Base-by-base conservation (phyloP, 1,140 invertebrate species). In the Chironomus tepperi region DNA sequence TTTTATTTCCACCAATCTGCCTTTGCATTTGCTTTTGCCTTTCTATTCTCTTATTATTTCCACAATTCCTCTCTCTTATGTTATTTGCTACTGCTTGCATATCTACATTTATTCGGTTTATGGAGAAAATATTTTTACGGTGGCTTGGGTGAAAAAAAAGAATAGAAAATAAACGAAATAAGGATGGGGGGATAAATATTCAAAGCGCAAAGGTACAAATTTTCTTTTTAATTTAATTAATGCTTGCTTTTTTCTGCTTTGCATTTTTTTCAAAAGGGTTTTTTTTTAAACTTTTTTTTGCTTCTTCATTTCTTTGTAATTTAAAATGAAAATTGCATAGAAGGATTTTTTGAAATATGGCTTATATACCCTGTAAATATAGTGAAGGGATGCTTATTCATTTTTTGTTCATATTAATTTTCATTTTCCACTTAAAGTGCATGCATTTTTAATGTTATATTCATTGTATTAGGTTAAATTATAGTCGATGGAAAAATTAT, bases 181-280 rank as follows among this genome's bases (percentile, higher is more conserved):
- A n/a, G 47, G 12, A 57, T n/a, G 12, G 15, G 12, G 15, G 8
- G 15, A 57, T n/a, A n/a, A 57, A 12, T 57, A 57, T 57, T 57
- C 47, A n/a, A 57, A 57, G 47, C 47, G n/a, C 47, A 57, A 57
- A 57, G 47, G 47, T 57, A 57, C 47, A 57, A 57, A 57, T 57
- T 57, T 57, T 57, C 47, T 57, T 57, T 57, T 57, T 57, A 57
- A 57, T 57, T 57, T 57, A 57, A 57, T 57, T 57, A 57, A 57
- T 57, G 47, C 47, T 57, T n/a, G 47, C 47, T n/a, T 57, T 57
- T n/a, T 34, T 34, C 47, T 57, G 12, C 47, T 57, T 12, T 57
- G 47, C n/a, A 12, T 57, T 57, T 57, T n/a, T 57, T 57, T 5
- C 1, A 34, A 34, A 34, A 34, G 24, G 24, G 5, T 34, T 34